A percentile compares a stretch with the other conserved stretches of the same genome.
phyloP scores from a whole-genome alignment of 2,888 invertebrate genomes.

The Portevinia maculata region DNA sequence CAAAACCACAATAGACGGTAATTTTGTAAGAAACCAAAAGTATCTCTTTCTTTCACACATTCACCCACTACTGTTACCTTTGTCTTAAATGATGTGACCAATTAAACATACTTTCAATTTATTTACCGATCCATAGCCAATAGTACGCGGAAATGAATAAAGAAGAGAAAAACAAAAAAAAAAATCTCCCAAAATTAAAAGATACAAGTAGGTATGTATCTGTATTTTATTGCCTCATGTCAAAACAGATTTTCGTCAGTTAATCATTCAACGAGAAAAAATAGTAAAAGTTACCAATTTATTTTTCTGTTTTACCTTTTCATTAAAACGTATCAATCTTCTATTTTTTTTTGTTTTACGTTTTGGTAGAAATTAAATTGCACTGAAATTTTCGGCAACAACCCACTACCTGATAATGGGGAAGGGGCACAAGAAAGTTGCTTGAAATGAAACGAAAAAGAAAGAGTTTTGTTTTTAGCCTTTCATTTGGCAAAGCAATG shows the following conservation, averaged over 20 bases:
- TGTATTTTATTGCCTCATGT: conserved; percentile 30
- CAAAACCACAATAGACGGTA: not conserved
- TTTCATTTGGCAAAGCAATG: conserved; percentile 39
- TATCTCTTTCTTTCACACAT: not conserved
- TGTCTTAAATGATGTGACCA: conserved; percentile 42
- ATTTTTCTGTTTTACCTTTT: conserved; percentile 35
- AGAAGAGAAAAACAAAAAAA: not conserved
- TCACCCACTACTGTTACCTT: not conserved
- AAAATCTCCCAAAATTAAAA: not conserved
- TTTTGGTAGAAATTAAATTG: conserved; percentile 57
- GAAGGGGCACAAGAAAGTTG: conserved; percentile 37
- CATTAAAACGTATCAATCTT: conserved; percentile 48
- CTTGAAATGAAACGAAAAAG: conserved; percentile 42
- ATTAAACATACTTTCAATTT: conserved; percentile 52
- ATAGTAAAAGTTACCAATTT: conserved; percentile 54
- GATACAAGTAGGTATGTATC: not conserved
- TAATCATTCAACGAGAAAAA: conserved; percentile 57
- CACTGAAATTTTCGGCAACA: conserved; percentile 68
- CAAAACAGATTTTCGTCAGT: conserved; percentile 55
- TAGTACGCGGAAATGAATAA: conserved; percentile 14
- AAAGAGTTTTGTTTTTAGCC: conserved; percentile 54
- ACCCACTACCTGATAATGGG: not conserved
- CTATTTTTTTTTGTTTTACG: conserved; percentile 10
- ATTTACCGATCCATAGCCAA: conserved; percentile 48
- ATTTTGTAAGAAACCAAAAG: not conserved